Evolutionary conservation across 2,797 vertebrate genomes (phyloP), one percentile per base, ranked within the genome.

Genomic region (Rhodeus uyekii): DNA sequence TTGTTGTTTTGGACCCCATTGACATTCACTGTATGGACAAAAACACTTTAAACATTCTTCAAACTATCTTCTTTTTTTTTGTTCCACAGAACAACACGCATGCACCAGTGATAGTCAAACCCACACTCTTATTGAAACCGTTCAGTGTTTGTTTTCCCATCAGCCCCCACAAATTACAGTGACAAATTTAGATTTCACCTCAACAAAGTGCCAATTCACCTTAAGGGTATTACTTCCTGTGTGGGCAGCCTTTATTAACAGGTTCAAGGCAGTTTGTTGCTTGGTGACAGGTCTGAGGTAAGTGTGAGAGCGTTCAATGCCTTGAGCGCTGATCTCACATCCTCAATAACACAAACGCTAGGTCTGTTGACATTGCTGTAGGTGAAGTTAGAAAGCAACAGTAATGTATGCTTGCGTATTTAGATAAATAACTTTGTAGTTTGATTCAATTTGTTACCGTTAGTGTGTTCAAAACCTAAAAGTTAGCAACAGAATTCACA

Each of bases 231-330:
- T 60, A 27, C 38, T 27, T 76, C 36, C 38, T 61, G 24, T 44
- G 24, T n/a, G 55, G 74, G 53, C 27, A 36, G 55, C 27, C 24
- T 76, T 61, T 60, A 81, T 73, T 81, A 53, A 73, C 58, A 63
- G 67, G 46, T 73, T 64, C 58, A 34, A 44, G 24, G 24, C 44
- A 53, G 55, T 69, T 34, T 53, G 69, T 74, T 74, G 58, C 58
- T 74, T 74, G 44, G 79, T 74, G 55, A 74, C 79, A 64, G 58
- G 42, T 61, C 42, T 63, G 44, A 81, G 32, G 60, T 50, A 39
- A 32, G 58, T 64, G 44, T 68, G 58, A 48, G 42, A 74, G 34
- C 9, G 7, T 29, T 74, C 4, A 0, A 53, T 74, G 69, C 65
- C 38, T 80, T 60, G 34, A 80, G 78, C 27, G 4, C 48, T 32